A percentile compares a stretch with the other conserved stretches of the same genome.
Evolutionary conservation across 2,888 invertebrate genomes (phyloP).

Genomic region (Odontomyia ornata): DNA sequence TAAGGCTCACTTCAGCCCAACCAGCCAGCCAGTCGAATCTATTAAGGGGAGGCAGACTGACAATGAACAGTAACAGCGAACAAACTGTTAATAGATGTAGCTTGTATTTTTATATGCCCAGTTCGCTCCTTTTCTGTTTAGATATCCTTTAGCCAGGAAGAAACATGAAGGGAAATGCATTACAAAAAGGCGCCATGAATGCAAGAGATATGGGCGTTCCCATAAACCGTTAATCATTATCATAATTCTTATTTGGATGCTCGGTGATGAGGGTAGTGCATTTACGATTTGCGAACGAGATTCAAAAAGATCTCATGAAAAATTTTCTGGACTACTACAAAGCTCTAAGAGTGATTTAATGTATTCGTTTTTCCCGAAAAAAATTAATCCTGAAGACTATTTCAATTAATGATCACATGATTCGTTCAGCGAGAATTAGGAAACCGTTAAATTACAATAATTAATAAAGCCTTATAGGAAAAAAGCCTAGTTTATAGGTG

Average conservation of each 20-base stretch:
- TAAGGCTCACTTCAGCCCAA: neutral
- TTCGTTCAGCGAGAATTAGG: too few relatives aligned
- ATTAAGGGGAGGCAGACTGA: slow-evolving; percentile 24
- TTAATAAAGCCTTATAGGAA: too few relatives aligned
- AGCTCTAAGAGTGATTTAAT: too few relatives aligned
- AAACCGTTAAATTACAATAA: too few relatives aligned
- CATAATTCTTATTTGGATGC: slow-evolving; percentile 48
- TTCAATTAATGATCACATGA: too few relatives aligned
- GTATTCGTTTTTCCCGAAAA: too few relatives aligned
- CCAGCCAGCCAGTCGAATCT: neutral
- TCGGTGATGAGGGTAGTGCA: slow-evolving; percentile 45
- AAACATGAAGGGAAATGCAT: neutral
- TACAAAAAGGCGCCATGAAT: slow-evolving; percentile 23
- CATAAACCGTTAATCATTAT: slow-evolving; percentile 49
- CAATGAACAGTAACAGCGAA: slow-evolving; percentile 27
- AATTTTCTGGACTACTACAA: too few relatives aligned
- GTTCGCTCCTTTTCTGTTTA: neutral
- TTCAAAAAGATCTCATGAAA: too few relatives aligned
- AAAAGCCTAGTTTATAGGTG: too few relatives aligned
- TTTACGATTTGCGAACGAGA: too few relatives aligned
- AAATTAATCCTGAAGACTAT: too few relatives aligned
- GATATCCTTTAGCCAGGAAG: neutral
- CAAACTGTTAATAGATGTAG: slow-evolving; percentile 40
- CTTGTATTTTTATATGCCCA: slow-evolving; percentile 21
- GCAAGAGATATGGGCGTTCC: slow-evolving; percentile 47